Evolutionary conservation across 2,113 vertebrate species (phyloP).

Genomic region (Chloropsis hardwickii): DNA sequence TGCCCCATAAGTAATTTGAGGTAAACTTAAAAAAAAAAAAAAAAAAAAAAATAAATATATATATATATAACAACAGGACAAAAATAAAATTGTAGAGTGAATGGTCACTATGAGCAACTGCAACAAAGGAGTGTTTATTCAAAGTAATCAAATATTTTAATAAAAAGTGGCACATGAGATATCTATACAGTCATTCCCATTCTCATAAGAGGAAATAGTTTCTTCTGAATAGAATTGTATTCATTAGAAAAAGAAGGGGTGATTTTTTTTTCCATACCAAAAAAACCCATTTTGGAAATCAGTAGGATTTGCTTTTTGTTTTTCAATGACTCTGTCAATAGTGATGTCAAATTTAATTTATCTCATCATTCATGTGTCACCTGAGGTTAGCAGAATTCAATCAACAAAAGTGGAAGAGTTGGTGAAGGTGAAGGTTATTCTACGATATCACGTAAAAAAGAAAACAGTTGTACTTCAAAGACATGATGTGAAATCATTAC

Average conservation of each 20-base stretch:
- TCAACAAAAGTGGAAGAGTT: neutral
- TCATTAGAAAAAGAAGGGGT: neutral
- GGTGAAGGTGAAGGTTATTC: neutral
- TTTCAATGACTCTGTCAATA: conserved; percentile 18
- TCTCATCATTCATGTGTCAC: neutral
- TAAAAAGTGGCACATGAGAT: neutral
- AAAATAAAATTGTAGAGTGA: neutral
- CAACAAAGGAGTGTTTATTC: neutral
- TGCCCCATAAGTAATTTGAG: neutral
- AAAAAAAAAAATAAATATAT: too few species aligned
- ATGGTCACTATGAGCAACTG: neutral
- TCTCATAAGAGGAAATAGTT: neutral
- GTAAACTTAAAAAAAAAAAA: neutral
- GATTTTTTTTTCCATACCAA: neutral
- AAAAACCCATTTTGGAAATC: neutral
- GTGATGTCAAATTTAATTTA: conserved; percentile 45
- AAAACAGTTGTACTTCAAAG: neutral
- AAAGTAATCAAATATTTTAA: neutral
- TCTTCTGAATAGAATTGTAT: neutral
- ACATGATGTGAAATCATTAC: neutral
- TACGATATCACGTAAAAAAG: neutral
- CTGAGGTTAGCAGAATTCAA: neutral
- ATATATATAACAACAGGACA: neutral
- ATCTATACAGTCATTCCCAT: neutral
- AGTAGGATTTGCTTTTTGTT: neutral